Conservation (phyloP, 1,140 invertebrate species). For the Philopotamus ludificatus region DNA sequence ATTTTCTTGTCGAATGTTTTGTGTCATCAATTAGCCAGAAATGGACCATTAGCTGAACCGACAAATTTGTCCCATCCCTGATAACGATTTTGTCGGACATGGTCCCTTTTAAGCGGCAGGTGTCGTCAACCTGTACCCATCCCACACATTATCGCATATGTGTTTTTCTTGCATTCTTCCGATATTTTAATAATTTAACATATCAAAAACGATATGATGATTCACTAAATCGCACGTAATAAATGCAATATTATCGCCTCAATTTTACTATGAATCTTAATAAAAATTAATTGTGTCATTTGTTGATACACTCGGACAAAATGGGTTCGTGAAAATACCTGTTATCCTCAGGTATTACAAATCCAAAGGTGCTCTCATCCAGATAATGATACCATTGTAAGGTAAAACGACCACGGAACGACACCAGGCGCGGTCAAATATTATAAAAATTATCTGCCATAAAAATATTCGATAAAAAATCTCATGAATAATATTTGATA, state of each 20-base stretch:
- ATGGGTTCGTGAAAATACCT: slow-evolving; percentile 21
- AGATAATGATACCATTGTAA: slow-evolving; percentile 12
- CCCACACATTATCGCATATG: neutral
- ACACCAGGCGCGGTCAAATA: neutral
- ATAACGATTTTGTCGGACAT: slow-evolving; percentile 33
- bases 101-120: slow-evolving; percentile 24
- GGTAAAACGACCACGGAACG: slow-evolving; percentile 2
- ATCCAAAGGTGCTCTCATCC: slow-evolving; percentile 20
- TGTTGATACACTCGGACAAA: slow-evolving; percentile 17
- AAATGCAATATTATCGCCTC: too few species aligned
- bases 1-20: slow-evolving; percentile 13
- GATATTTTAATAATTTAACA: too few species aligned
- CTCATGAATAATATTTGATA: too few species aligned
- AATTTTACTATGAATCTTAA: neutral
- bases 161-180: too few species aligned
- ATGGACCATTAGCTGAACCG: slow-evolving; percentile 32
- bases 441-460: too few species aligned
- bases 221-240: neutral
- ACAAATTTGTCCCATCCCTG: slow-evolving; percentile 32
- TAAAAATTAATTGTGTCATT: slow-evolving; percentile 13
- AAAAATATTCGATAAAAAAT: too few species aligned
- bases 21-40: slow-evolving; percentile 30
- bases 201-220: too few species aligned
- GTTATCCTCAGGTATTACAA: slow-evolving; percentile 24
- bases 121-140: neutral